phyloP scores from a whole-genome alignment of 1,140 invertebrate species.

The Adoxophyes honmai region DNA sequence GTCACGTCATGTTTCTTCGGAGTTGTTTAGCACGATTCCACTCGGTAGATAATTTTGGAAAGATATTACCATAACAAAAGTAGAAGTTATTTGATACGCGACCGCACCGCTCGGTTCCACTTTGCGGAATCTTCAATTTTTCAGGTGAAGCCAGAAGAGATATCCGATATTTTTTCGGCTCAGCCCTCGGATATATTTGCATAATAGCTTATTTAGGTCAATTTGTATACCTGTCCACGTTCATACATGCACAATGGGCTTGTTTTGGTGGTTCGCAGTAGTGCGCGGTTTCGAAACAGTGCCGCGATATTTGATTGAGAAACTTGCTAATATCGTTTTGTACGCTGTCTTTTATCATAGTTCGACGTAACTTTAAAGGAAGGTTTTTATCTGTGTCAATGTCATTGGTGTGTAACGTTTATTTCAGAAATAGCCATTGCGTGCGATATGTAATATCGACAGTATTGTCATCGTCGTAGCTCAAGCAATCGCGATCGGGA shows the following conservation, averaged over 20 bases:
- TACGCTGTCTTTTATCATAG: not conserved
- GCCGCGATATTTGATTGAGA: conserved; percentile 6
- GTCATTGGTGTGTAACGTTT: not conserved
- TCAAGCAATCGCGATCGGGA: not conserved
- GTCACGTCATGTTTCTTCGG: not conserved
- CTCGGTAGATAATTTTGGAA: conserved; percentile 53
- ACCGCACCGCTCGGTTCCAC: conserved; percentile 26
- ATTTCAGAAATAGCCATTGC: not conserved
- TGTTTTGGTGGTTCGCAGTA: not conserved
- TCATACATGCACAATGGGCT: not conserved
- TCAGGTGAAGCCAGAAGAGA: conserved; percentile 42
- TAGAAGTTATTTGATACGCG: conserved; percentile 63
- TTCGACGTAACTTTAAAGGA: not conserved
- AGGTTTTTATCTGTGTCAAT: not conserved
- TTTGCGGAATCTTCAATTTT: conserved; percentile 52
- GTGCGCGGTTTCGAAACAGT: not conserved
- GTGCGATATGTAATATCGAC: not conserved
- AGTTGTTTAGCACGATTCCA: conserved; percentile 39
- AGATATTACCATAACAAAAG: conserved; percentile 68
- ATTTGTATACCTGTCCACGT: conserved; percentile 28
- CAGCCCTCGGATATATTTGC: conserved; percentile 29
- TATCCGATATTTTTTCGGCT: conserved; percentile 36
- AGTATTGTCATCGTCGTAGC: too few species aligned
- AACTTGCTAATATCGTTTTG: not conserved
- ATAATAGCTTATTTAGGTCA: conserved; percentile 47